Evolutionary conservation across 2,113 vertebrate species (phyloP), one percentile per base, ranked within the genome.

Genomic region (Columbina picui): DNA sequence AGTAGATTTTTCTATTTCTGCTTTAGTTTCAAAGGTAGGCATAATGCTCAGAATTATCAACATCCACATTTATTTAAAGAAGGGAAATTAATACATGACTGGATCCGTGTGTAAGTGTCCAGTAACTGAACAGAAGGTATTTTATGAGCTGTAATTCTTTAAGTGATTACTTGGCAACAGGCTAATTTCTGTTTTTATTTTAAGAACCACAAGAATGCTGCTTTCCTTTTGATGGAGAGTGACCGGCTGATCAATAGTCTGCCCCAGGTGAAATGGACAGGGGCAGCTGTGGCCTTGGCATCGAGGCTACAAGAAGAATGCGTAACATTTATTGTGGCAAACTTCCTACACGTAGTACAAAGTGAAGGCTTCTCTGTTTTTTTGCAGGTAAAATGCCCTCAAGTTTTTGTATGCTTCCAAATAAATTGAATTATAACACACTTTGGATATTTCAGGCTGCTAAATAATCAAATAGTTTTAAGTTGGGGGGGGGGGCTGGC

Each of bases 191-290:
- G 30, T 7, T 84, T 97, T 75, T 93, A 71, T 97, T 97, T 96
- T 76, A 97, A 99, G 99, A 99, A 96, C 82, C 97, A 98, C 82
- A 98, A 98, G 97, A 99, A 98, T 50, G 98, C 98, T 41, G 98
- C 99, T 68, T 98, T 97, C 43, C 95, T 98, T 95, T 96, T 99
- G 95, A 99, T 99, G 97, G 98, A 98, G 96, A 98, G 98, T 49
- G 99, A 99, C 96, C 98, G 98, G 87, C 97, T 99, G 73, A 97
- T 99, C 85, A 97, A 95, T 71, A 99, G 98, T 87, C 98, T 99
- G 87, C 99, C 99, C 38, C 99, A 98, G 91, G 99, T 99, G 73
- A 99, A 99, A 92, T 99, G 99, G 99, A 98, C 99, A 25, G 98
- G 99, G 95, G 93, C 98, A 90, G 98, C 98, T 64, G 82, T 97